phyloP scores from a whole-genome alignment of 2,888 invertebrate genomes.

The Eueremaeus valkanovi region DNA sequence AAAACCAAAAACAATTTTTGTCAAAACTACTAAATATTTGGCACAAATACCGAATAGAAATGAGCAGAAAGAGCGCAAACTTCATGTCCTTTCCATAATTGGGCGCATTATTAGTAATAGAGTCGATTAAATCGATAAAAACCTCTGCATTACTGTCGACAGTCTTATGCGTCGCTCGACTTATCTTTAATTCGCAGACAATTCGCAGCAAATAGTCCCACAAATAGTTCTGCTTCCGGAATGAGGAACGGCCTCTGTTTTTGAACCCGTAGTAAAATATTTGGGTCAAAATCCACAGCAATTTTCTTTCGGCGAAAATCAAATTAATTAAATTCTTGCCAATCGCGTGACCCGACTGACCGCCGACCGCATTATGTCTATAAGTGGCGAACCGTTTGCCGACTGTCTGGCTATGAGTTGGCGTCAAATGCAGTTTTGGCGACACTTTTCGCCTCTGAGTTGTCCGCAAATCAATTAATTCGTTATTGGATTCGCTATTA shows the following conservation, averaged over 20 bases:
- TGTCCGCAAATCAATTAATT: not conserved
- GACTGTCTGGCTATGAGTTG: not conserved
- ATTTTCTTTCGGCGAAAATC: slow-evolving; percentile 89
- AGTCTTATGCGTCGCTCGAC: slow-evolving; percentile 31
- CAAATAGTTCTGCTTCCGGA: slow-evolving; percentile 76
- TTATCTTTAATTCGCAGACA: slow-evolving; percentile 50
- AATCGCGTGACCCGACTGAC: not conserved
- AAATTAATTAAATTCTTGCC: slow-evolving; percentile 52
- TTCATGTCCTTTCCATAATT: slow-evolving; percentile 93
- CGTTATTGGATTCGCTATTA: not conserved
- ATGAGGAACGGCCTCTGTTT: slow-evolving; percentile 39
- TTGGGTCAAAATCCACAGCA: slow-evolving; percentile 88
- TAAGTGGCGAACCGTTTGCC: not conserved
- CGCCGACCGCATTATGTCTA: too few species aligned
- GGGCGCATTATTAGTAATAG: slow-evolving; percentile 79
- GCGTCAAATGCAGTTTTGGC: not conserved
- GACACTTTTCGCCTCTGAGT: not conserved
- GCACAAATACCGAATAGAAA: slow-evolving; percentile 37
- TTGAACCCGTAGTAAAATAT: slow-evolving; percentile 91
- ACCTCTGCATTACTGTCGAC: slow-evolving; percentile 47
- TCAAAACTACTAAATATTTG: too few species aligned
- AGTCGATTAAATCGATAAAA: slow-evolving; percentile 52
- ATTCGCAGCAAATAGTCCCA: slow-evolving; percentile 69
- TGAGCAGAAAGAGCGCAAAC: slow-evolving; percentile 76
- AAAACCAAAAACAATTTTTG: not conserved